These are phyloP conservation scores for Typhlichthys eigenmanni DNA, from an alignment of 2,797 vertebrate species.

Conservation along the genomic window DNA sequence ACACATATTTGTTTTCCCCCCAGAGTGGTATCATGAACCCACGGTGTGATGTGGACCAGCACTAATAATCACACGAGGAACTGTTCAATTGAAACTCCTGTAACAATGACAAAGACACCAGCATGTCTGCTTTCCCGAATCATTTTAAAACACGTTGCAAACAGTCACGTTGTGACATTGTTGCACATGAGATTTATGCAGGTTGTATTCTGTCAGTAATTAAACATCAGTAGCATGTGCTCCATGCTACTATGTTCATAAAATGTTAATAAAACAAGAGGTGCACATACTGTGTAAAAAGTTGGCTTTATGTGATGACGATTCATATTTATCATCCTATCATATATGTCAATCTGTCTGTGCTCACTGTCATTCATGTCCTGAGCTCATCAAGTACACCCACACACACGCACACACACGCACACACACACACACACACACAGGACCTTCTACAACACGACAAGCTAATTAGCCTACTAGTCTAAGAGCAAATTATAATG, in stretches of 20 bases:
- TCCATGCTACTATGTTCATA: constrained; percentile 28
- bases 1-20: constrained; percentile 14
- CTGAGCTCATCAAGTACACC: constrained; percentile 43
- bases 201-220: constrained; percentile 46
- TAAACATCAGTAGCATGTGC: constrained; percentile 46
- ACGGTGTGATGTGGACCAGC: constrained; percentile 53
- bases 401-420: too few relatives aligned
- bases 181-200: constrained; percentile 43
- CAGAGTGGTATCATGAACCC: constrained; percentile 38
- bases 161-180: constrained; percentile 43
- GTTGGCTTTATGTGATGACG: constrained; percentile 26
- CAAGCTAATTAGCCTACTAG: constrained; percentile 75
- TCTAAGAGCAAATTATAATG: constrained; percentile 73
- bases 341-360: constrained; percentile 15
- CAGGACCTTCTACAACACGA: constrained; percentile 66
- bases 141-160: constrained; percentile 54
- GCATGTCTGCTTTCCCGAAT: constrained; percentile 29
- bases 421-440: constrained; percentile 7
- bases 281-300: constrained; percentile 26
- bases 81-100: constrained; percentile 53
- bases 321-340: constrained; percentile 3
- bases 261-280: constrained; percentile 55
- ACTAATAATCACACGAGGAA: constrained; percentile 65
- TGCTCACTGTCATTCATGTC: constrained; percentile 44
- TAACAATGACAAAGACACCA: constrained; percentile 49